phyloP scores from a whole-genome alignment of 2,797 vertebrate genomes.

The Tinamus major region DNA sequence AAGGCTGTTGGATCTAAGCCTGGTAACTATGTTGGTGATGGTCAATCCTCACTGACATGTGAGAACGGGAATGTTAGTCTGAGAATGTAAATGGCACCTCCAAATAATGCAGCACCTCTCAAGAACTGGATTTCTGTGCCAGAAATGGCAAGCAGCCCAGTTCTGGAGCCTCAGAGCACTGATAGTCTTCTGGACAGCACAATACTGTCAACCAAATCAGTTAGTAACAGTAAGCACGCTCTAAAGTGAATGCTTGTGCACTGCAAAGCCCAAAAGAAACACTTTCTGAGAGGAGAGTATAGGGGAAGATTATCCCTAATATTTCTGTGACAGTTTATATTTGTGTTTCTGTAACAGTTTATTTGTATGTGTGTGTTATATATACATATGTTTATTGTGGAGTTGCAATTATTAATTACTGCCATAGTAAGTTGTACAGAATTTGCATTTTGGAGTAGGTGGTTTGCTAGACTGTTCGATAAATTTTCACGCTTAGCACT shows the following conservation, averaged over 20 bases:
- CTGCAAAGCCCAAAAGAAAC: neutral
- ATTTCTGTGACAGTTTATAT: neutral
- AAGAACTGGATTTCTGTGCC: neutral
- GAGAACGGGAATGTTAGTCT: slow-evolving; percentile 48
- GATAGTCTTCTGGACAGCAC: neutral
- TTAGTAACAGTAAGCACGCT: neutral
- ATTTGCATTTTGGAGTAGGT: neutral
- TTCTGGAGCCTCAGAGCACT: neutral
- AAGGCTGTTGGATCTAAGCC: slow-evolving; percentile 19
- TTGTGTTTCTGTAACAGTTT: neutral
- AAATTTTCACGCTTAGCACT: neutral
- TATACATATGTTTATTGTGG: neutral
- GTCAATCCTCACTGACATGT: slow-evolving; percentile 44
- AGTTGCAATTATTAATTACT: neutral
- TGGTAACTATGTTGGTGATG: neutral
- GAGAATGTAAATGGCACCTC: slow-evolving; percentile 38
- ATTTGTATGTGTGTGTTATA: neutral
- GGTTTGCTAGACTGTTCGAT: neutral
- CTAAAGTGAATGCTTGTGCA: neutral
- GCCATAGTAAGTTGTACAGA: neutral
- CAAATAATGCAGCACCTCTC: slow-evolving; percentile 49
- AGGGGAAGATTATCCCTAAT: neutral
- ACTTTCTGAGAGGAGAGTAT: neutral
- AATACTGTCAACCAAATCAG: neutral
- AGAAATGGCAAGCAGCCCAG: slow-evolving; percentile 11